Percentiles rank a stretch among this genome's conserved stretches.
Evolutionary conservation across 2,113 vertebrate species (phyloP).

Genomic region (Notarius quadriscutis): DNA sequence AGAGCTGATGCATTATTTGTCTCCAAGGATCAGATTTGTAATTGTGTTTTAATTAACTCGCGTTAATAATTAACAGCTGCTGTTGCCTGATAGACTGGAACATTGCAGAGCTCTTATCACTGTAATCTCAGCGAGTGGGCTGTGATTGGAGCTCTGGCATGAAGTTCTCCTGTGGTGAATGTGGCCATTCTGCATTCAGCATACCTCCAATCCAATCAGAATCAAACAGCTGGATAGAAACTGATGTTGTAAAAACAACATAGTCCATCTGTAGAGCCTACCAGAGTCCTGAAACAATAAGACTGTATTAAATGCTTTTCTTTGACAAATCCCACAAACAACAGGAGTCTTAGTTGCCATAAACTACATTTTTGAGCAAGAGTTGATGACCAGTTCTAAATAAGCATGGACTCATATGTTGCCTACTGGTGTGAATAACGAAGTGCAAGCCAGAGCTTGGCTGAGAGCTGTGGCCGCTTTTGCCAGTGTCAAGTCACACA

Average conservation of each 20-base stretch:
- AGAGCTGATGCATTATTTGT: slow-evolving; percentile 41
- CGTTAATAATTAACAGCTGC: slow-evolving; percentile 50
- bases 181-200: slow-evolving; percentile 29
- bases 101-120: slow-evolving; percentile 30
- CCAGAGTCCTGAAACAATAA: slow-evolving; percentile 20
- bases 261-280: slow-evolving; percentile 8
- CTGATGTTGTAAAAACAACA: slow-evolving; percentile 16
- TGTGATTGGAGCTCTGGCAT: slow-evolving; percentile 6
- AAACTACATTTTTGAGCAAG: slow-evolving; percentile 19
- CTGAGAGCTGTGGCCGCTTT: slow-evolving; percentile 26
- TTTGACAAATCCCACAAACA: slow-evolving; percentile 29
- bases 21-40: slow-evolving; percentile 43
- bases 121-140: slow-evolving; percentile 27
- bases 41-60: slow-evolving; percentile 51
- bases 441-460: not conserved
- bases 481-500: slow-evolving; percentile 16
- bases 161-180: slow-evolving; percentile 27
- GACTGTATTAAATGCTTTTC: slow-evolving; percentile 30
- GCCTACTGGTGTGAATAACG: slow-evolving; percentile 26
- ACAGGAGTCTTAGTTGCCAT: not conserved
- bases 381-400: not conserved
- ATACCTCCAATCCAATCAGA: slow-evolving; percentile 33
- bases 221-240: slow-evolving; percentile 37
- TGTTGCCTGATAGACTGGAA: slow-evolving; percentile 26
- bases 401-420: not conserved